A percentile compares a stretch with the other conserved stretches of the same genome.
Conservation (phyloP, 2,888 invertebrate genomes). For the Philaethria dido region DNA sequence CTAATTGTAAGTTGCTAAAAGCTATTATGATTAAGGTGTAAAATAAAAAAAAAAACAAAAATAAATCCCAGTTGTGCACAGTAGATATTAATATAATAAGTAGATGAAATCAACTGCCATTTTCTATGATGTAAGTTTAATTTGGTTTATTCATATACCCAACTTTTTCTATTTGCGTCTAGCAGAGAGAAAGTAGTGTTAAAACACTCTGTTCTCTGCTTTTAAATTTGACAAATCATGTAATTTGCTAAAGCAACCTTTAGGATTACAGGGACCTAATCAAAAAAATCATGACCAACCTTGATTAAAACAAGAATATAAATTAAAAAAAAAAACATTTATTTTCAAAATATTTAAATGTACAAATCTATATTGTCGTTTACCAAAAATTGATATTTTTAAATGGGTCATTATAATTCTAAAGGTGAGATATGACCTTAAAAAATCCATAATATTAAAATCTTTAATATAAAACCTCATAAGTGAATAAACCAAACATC, state of each 20-base stretch:
- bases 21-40: slow-evolving; percentile 17
- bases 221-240: background rate
- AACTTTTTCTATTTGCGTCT: too few species aligned
- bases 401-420: too few species aligned
- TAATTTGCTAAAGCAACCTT: too few species aligned
- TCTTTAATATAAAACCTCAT: background rate
- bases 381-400: too few species aligned
- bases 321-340: too few species aligned
- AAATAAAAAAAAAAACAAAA: background rate
- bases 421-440: too few species aligned
- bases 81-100: slow-evolving; percentile 2
- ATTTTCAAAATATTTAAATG: too few species aligned
- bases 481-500: slow-evolving; percentile 6
- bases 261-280: too few species aligned
- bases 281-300: too few species aligned
- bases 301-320: too few species aligned
- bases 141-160: slow-evolving; percentile 11
- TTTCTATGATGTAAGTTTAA: slow-evolving; percentile 15
- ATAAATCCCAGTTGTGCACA: slow-evolving; percentile 15
- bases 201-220: background rate
- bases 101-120: slow-evolving; percentile 30
- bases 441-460: too few species aligned
- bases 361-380: too few species aligned
- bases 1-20: slow-evolving; percentile 24
- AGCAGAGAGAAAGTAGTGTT: background rate